A percentile compares a stretch with the other conserved stretches of the same genome.
Conservation (phyloP, 2,797 vertebrate genomes). For the Neostethus bicornis region DNA sequence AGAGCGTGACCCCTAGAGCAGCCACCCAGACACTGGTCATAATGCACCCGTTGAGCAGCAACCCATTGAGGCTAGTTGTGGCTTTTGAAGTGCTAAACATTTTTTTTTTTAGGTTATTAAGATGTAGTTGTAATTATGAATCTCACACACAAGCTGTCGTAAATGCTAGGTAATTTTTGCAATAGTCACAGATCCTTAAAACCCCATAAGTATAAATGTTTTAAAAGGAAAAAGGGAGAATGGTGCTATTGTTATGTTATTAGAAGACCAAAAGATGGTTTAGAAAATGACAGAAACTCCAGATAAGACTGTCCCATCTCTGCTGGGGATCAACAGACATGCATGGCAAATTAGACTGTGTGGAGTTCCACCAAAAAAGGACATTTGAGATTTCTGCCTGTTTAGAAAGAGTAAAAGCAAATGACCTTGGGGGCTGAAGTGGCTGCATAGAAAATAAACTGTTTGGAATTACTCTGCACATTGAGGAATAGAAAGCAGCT, state of each 20-base stretch:
- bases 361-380: conserved; percentile 60
- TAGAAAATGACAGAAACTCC: conserved; percentile 30
- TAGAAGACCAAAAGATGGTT: conserved; percentile 35
- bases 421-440: conserved; percentile 79
- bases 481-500: conserved; percentile 83
- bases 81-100: conserved; percentile 37
- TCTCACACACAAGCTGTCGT: background rate
- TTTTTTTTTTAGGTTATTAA: conserved; percentile 2
- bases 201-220: background rate
- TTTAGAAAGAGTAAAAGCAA: conserved; percentile 71
- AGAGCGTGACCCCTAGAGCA: conserved; percentile 68
- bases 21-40: conserved; percentile 72
- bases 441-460: conserved; percentile 82
- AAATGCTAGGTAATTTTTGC: background rate
- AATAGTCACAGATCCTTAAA: background rate
- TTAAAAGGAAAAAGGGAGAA: conserved; percentile 11
- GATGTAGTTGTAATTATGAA: conserved; percentile 5
- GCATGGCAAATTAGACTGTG: conserved; percentile 59
- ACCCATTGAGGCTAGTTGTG: conserved; percentile 18
- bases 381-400: conserved; percentile 70
- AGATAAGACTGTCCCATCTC: conserved; percentile 48
- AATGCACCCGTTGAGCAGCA: conserved; percentile 67
- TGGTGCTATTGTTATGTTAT: conserved; percentile 21
- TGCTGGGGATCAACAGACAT: conserved; percentile 50
- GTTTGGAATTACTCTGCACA: conserved; percentile 83